Evolutionary conservation across 2,113 vertebrate species (phyloP).

Genomic region (Climacteris rufus): DNA sequence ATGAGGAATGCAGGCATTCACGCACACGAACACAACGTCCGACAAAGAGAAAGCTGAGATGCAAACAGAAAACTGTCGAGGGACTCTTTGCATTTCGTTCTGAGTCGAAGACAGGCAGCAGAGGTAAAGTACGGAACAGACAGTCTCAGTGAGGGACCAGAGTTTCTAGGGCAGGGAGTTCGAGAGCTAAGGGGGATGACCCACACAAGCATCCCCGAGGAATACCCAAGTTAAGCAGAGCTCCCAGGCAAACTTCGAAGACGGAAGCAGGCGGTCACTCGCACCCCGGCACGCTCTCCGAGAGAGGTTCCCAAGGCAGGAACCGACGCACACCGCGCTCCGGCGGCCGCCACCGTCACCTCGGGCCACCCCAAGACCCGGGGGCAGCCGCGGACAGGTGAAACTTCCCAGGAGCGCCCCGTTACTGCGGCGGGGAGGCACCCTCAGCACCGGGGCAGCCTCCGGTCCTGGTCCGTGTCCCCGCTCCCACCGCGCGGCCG

Average conservation of each 20-base stretch:
- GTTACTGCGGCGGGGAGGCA: background rate
- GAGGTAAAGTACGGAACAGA: background rate
- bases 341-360: background rate
- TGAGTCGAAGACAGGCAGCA: background rate
- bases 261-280: background rate
- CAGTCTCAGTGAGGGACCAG: background rate
- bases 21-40: fast-evolving
- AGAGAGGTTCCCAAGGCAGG: background rate
- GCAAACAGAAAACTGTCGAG: background rate
- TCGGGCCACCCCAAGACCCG: background rate
- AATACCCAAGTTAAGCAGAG: background rate
- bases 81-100: background rate
- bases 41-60: background rate
- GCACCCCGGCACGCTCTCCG: background rate
- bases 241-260: slow-evolving; percentile 29
- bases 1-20: background rate
- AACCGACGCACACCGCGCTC: no score
- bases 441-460: no score
- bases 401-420: background rate
- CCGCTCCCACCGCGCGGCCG: background rate
- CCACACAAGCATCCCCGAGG: background rate
- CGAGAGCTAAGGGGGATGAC: background rate
- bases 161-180: background rate
- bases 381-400: no score
- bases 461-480: no score